A percentile compares a stretch with the other conserved stretches of the same genome.
Conservation (phyloP, 2,888 invertebrate genomes). For the Sylvicola fuscatus region DNA sequence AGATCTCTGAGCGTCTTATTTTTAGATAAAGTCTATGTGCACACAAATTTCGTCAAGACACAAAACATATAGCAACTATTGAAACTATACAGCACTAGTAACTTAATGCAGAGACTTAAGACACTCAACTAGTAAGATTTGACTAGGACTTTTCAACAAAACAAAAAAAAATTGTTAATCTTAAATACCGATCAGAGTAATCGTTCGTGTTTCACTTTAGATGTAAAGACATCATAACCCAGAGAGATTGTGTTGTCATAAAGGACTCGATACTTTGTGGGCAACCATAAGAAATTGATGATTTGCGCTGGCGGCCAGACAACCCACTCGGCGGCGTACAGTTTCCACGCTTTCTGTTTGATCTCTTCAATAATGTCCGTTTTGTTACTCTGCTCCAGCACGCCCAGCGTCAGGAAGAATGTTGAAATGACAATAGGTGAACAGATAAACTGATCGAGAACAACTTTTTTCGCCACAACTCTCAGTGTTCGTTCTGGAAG, state of each 20-base stretch:
- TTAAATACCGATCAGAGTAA: too few species aligned
- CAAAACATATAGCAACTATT: too few species aligned
- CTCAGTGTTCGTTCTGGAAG: constrained; percentile 45
- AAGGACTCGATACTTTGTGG: constrained; percentile 60
- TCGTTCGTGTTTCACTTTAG: constrained; percentile 45
- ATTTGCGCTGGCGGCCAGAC: constrained; percentile 88
- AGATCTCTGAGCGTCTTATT: too few species aligned
- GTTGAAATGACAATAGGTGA: constrained; percentile 60
- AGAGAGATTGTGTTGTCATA: constrained; percentile 74
- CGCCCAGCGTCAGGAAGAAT: constrained; percentile 55
- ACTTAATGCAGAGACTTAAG: too few species aligned
- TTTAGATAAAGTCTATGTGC: too few species aligned
- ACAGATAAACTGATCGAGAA: constrained; percentile 64
- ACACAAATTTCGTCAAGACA: too few species aligned
- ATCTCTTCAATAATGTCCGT: constrained; percentile 45
- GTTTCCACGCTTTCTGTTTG: constrained; percentile 46
- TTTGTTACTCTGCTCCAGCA: constrained; percentile 42
- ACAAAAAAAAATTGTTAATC: too few species aligned
- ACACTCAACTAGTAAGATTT: too few species aligned
- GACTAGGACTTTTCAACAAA: too few species aligned
- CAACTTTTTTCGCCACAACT: constrained; percentile 52
- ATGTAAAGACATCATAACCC: constrained; percentile 70
- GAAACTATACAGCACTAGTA: too few species aligned
- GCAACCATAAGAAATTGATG: constrained; percentile 77
- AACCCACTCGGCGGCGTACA: constrained; percentile 76